Percentiles rank a stretch among this genome's conserved stretches.
Conservation (phyloP, 1,140 invertebrate species). For the Drosophila erecta region DNA sequence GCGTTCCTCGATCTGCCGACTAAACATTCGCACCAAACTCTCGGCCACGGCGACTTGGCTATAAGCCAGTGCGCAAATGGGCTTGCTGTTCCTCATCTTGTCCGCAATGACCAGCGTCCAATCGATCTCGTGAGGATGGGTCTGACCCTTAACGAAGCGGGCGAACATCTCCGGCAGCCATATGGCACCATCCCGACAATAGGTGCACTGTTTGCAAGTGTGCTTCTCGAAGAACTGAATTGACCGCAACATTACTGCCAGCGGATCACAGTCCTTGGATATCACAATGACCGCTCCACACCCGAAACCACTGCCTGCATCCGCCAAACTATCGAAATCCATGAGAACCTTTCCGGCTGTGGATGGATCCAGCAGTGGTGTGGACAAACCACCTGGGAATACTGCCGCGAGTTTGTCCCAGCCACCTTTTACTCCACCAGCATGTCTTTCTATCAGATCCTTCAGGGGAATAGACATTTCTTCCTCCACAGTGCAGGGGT, state of each 20-base stretch:
- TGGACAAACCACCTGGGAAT: constrained; percentile 98
- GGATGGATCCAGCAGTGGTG: constrained; percentile 96
- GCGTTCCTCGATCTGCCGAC: constrained; percentile 26
- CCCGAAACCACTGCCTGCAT: constrained; percentile 95
- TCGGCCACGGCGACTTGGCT: constrained; percentile 24
- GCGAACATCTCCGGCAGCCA: constrained; percentile 97
- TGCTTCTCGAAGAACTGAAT: constrained; percentile 99
- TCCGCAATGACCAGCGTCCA: constrained; percentile 99
- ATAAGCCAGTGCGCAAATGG: constrained; percentile 95
- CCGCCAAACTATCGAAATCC: constrained; percentile 98
- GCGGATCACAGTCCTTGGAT: constrained; percentile 98
- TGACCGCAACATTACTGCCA: constrained; percentile 96
- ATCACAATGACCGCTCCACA: constrained; percentile 99
- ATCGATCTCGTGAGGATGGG: constrained; percentile 96
- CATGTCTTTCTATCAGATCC: constrained; percentile 97
- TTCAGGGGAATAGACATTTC: constrained; percentile 99
- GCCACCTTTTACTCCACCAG: constrained; percentile 97
- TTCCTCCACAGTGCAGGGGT: constrained; percentile 99
- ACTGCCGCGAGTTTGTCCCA: constrained; percentile 99
- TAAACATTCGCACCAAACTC: constrained; percentile 28
- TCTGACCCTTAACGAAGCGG: constrained; percentile 93
- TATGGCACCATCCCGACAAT: constrained; percentile 96
- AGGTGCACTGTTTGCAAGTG: constrained; percentile 99
- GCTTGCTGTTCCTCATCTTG: constrained; percentile 98
- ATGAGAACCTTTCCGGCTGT: constrained; percentile 96